Percentiles rank a stretch among this genome's conserved stretches.
Conservation (phyloP, 2,888 invertebrate species). For the Mechanitis messenoides region DNA sequence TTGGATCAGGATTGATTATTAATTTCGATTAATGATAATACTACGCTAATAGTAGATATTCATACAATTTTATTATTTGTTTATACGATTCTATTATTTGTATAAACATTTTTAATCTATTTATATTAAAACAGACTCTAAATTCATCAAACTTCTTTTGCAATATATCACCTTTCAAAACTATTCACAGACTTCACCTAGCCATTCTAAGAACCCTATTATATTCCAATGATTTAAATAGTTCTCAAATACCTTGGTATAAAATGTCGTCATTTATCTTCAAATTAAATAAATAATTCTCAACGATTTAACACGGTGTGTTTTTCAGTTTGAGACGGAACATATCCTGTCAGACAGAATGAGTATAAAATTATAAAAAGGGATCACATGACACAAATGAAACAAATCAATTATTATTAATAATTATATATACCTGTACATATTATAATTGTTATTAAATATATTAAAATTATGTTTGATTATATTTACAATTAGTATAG, state of each 20-base stretch:
- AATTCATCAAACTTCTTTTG: too few species aligned
- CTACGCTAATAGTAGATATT: too few species aligned
- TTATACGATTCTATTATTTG: too few species aligned
- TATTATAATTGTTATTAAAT: not conserved
- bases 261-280: not conserved
- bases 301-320: conserved; percentile 13
- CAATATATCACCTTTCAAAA: not conserved
- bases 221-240: not conserved
- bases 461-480: too few species aligned
- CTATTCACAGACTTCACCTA: not conserved
- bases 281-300: not conserved
- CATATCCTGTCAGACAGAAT: conserved; percentile 27
- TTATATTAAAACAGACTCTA: too few species aligned
- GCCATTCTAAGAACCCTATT: not conserved
- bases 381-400: conserved; percentile 23
- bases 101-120: too few species aligned
- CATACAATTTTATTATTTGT: too few species aligned
- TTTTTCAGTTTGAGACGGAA: conserved; percentile 30
- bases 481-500: too few species aligned
- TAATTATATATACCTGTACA: not conserved
- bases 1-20: too few species aligned
- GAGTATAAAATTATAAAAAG: conserved; percentile 17
- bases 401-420: not conserved
- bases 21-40: too few species aligned
- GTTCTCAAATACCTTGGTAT: not conserved